Conservation (phyloP, 1,140 invertebrate species). For the Acromyrmex echinatior region DNA sequence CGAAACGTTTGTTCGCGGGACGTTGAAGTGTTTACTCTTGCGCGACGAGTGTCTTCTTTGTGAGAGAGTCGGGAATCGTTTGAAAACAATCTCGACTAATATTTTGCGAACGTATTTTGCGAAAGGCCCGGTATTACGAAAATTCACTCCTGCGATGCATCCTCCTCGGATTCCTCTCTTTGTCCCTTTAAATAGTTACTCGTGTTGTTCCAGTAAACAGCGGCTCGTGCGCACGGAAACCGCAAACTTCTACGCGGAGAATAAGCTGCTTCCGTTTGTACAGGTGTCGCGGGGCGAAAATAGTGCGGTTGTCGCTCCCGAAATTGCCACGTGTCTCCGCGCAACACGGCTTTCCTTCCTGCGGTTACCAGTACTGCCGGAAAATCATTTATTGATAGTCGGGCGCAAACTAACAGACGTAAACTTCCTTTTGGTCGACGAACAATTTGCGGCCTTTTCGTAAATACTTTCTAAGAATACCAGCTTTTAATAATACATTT, state of each 20-base stretch:
- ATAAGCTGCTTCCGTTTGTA: slow-evolving; percentile 58
- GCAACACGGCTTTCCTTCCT: slow-evolving; percentile 50
- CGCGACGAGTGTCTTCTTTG: slow-evolving; percentile 38
- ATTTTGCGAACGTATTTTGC: slow-evolving; percentile 28
- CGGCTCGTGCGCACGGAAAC: slow-evolving; percentile 24
- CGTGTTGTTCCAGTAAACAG: slow-evolving; percentile 51
- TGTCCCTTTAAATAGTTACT: slow-evolving; percentile 29
- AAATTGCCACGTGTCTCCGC: slow-evolving; percentile 58
- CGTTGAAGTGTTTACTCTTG: slow-evolving; percentile 49
- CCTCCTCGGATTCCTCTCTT: slow-evolving; percentile 23
- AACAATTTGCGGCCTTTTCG: neutral
- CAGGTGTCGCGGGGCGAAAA: slow-evolving; percentile 54
- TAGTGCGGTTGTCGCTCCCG: slow-evolving; percentile 44
- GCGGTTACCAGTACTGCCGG: slow-evolving; percentile 29
- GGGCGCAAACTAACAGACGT: neutral
- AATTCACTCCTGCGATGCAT: slow-evolving; percentile 41
- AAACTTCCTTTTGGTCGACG: neutral
- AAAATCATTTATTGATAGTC: slow-evolving; percentile 52
- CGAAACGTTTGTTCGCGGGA: slow-evolving; percentile 47
- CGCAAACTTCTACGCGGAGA: slow-evolving; percentile 52
- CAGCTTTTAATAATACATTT: neutral
- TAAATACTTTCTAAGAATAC: neutral
- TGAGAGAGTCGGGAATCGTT: slow-evolving; percentile 48
- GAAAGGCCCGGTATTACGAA: slow-evolving; percentile 52
- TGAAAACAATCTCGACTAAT: slow-evolving; percentile 65